phyloP scores from a whole-genome alignment of 2,113 vertebrate species.

The Cyrtonyx montezumae region DNA sequence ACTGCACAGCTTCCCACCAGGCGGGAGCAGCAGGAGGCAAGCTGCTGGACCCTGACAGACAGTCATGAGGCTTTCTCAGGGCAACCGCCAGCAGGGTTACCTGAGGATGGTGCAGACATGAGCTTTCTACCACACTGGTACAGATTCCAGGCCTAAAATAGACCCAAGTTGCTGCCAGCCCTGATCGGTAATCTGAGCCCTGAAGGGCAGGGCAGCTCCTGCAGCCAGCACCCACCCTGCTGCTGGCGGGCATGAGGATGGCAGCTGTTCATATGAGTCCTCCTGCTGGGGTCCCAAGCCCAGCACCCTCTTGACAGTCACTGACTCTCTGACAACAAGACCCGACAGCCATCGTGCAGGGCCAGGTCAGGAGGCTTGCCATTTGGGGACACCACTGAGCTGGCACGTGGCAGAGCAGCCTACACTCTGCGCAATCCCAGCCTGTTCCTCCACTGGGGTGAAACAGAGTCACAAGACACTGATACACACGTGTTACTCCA shows the following conservation, averaged over 20 bases:
- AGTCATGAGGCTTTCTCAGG: neutral
- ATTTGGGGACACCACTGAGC: neutral
- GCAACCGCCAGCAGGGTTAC: neutral
- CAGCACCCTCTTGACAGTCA: neutral
- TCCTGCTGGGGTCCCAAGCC: neutral
- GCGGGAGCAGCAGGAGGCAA: neutral
- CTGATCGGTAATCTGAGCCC: conserved; percentile 17
- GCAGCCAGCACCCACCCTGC: neutral
- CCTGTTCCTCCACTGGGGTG: neutral
- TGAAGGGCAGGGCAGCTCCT: neutral
- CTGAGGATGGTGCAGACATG: neutral
- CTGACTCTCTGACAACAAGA: neutral
- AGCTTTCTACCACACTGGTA: conserved; percentile 31
- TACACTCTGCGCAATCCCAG: neutral
- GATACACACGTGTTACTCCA: rapidly evolving
- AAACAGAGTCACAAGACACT: neutral
- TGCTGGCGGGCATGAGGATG: neutral
- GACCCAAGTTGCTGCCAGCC: neutral
- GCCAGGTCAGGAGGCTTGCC: rapidly evolving
- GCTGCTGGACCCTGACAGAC: neutral
- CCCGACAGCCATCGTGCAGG: rapidly evolving
- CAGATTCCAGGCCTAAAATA: conserved; percentile 59
- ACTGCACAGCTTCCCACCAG: rapidly evolving
- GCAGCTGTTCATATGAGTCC: neutral
- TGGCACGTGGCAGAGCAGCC: neutral